Evolutionary conservation across 2,113 vertebrate species (phyloP).

Genomic region (Phyllopteryx taeniolatus): DNA sequence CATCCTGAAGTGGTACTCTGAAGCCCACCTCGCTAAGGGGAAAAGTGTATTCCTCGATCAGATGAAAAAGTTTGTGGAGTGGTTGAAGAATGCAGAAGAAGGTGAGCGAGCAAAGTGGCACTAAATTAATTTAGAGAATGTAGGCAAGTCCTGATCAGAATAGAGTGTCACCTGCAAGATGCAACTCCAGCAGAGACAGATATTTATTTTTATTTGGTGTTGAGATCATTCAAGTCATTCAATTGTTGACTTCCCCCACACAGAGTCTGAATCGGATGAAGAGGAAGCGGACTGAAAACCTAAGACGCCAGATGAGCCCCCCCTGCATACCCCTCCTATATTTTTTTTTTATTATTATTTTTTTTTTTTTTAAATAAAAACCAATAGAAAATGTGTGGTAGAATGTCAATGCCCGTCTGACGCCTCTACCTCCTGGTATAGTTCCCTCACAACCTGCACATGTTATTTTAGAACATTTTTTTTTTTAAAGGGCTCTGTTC

Average conservation of each 20-base stretch:
- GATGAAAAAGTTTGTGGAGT: slow-evolving; percentile 99
- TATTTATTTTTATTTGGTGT: not conserved
- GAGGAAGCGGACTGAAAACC: slow-evolving; percentile 92
- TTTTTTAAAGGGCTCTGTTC: slow-evolving; percentile 78
- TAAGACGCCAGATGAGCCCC: slow-evolving; percentile 49
- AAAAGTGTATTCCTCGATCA: slow-evolving; percentile 98
- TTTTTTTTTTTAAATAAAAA: slow-evolving; percentile 23
- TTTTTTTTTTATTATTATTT: slow-evolving; percentile 29
- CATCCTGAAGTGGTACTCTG: slow-evolving; percentile 97
- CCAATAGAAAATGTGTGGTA: slow-evolving; percentile 81
- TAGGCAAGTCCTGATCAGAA: not conserved
- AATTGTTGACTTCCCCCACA: slow-evolving; percentile 29
- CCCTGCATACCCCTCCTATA: slow-evolving; percentile 14
- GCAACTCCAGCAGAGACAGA: not conserved
- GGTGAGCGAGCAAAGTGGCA: slow-evolving; percentile 69
- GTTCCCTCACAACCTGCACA: slow-evolving; percentile 58
- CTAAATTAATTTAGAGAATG: too few relatives aligned
- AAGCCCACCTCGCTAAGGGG: slow-evolving; percentile 89
- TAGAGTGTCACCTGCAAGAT: not conserved
- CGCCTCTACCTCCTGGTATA: slow-evolving; percentile 76
- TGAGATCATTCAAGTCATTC: not conserved
- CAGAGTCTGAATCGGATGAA: slow-evolving; percentile 94
- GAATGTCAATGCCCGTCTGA: slow-evolving; percentile 73
- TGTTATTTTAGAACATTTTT: slow-evolving; percentile 27
- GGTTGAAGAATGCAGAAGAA: slow-evolving; percentile 98